Evolutionary conservation across 2,797 vertebrate species (phyloP), one percentile per base, ranked within the genome.

Genomic region (Diplodus puntazzo): DNA sequence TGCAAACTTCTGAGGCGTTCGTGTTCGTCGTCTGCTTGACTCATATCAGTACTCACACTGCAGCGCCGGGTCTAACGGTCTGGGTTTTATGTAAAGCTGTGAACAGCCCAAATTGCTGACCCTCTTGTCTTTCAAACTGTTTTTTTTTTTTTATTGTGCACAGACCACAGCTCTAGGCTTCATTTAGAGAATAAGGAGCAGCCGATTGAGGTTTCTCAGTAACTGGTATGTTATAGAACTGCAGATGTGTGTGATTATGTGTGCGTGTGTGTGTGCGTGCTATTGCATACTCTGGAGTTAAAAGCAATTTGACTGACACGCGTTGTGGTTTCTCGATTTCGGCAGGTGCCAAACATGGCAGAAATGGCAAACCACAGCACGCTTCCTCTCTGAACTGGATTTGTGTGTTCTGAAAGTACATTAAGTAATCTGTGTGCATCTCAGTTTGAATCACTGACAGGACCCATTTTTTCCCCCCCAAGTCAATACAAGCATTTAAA

Each of bases 251-350:
- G 48, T 58, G 55, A 45, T 63, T 34, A 50, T 72, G 48, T 49
- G 12, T 64, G 55, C 59, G 50, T 75, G 53, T 59, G 46, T 57
- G 43, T 46, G 46, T 65, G 39, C 0, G 17, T 76, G 74, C 0
- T 0, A 39, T 1, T 54, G 55, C 21, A 27, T 50, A 23, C 23
- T 53, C 27, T 63, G 14, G 18, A 10, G 13, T 3, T 69, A 18
- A 5, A 1, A 43, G 42, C 48, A 43, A 50, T 57, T 58, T 76
- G 52, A 65, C 61, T 69, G 83, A 72, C 90, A 88, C 50, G 54
- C 11, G 53, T 49, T 58, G 84, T 1, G 78, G 87, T 86, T 88
- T 89, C 30, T 71, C 54, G 59, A 20, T 87, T 78, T 88, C 20
- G 1, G 67, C 76, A 79, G 74, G 54, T 77, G 71, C 21, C 54